Evolutionary conservation across 2,797 vertebrate genomes (phyloP), one percentile per base, ranked within the genome.

Genomic region (Micromesistius poutassou): DNA sequence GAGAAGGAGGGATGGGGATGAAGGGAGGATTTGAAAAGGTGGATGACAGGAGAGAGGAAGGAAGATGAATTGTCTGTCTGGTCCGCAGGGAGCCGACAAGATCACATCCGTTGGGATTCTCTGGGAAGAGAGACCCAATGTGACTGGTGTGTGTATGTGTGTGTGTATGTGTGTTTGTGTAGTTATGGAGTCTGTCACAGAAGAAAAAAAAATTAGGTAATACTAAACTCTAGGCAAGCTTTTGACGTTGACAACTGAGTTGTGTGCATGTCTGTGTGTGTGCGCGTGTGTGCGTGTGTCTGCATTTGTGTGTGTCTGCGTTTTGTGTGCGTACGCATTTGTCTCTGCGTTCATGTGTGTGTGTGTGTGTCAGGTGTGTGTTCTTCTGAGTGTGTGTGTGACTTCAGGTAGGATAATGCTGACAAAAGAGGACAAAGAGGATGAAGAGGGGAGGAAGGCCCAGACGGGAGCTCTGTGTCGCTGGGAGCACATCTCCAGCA

Each of bases 201-300:
- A 25, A 28, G 62, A 0, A 12, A 12, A 25, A 66, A 25, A 66
- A 16, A 12, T 66, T 22, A 62, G 50, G 50, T 22, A 62, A 66
- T 66, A 66, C n/a, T 28, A 25, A 66, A 66, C 25, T 25, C 62
- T 28, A 10, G 25, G n/a, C 62, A 66, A 10, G 71, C 14, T 74
- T 79, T 68, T 78, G 55, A 72, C 76, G 82, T 76, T 78, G 62
- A 66, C 62, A 66, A 66, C 62, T 66, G 70, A 31, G 31, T 33
- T 30, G 71, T 55, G 30, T 73, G 76, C 36, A 68, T 77, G 77
- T 80, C 76, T 4, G 0, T 68, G 14, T 77, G 72, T 79, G 66
- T 71, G 31, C 62, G 36, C 33, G 28, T 30, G 28, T 38, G 46
- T 38, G 68, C 73, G 55, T 72, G 30, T 33, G 68, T 14, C 42